Evolutionary conservation across 2,888 invertebrate species (phyloP), one percentile per base, ranked within the genome.

Genomic region (Tiphia femorata): DNA sequence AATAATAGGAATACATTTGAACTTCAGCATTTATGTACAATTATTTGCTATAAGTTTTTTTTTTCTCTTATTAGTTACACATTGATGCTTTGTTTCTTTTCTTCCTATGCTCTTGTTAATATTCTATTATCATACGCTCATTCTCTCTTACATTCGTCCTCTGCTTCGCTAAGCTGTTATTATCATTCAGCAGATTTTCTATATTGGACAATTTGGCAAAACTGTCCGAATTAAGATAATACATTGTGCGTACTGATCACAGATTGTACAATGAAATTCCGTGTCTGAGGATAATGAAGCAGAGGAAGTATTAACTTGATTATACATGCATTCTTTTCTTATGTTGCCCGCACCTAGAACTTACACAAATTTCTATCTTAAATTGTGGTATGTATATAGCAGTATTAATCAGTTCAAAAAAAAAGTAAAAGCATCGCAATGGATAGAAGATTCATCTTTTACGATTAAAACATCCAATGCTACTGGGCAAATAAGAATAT

Each of bases 1-100:
- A 80, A 70, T 74, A 77, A 78, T 79, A 81, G 78, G 78, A 82
- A 80, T 81, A 81, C 77, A 74, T 77, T 81, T 79, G 73, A 80
- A 81, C 76, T 80, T 73, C 72, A 77, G 77, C 77, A 76, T 77
- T 77, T 81, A 81, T 80, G 75, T 82, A 82, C 82, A 82, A 77
- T 78, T 80, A 75, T 72, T 70, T 61, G 56, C 60, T 67, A 67
- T 53, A 66, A 53, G 50, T 52, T 56, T 48, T 61, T 53, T 51
- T 62, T 61, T 54, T 53, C 66, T 73, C 68, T 63, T 55, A 53
- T 62, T 48, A 52, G 55, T 47, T 20, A 38, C 38, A 38, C 20
- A 19, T 38, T 50, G 49, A 49, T 47, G 49, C 42, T 59, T 37
- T 37, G 30, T 46, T 43, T 48, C 38, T 12, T 47, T 12, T 33